Conservation (phyloP, 2,888 invertebrate genomes). For the Plutella xylostella region DNA sequence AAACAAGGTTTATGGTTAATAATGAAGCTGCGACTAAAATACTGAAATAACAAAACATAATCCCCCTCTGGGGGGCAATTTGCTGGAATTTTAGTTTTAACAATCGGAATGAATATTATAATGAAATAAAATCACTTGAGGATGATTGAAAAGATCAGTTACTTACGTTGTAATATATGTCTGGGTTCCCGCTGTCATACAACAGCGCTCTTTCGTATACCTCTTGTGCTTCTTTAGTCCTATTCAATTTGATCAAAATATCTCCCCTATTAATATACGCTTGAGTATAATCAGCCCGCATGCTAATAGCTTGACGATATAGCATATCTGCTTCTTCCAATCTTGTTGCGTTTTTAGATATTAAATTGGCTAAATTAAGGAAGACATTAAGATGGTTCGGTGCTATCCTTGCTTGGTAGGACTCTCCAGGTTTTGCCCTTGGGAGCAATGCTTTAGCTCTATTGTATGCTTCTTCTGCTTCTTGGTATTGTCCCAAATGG, state of each 20-base stretch:
- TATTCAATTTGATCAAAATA: constrained; percentile 93
- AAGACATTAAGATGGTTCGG: constrained; percentile 97
- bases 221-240: constrained; percentile 93
- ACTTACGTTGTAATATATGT: constrained; percentile 94
- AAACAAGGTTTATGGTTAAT: too few species aligned
- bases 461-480: constrained; percentile 94
- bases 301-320: constrained; percentile 95
- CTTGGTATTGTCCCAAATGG: constrained; percentile 78
- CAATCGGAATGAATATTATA: too few species aligned
- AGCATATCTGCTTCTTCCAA: constrained; percentile 94
- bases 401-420: constrained; percentile 95
- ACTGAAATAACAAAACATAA: too few species aligned
- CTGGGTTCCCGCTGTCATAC: constrained; percentile 94
- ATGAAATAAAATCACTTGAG: neutral
- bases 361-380: constrained; percentile 93
- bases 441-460: constrained; percentile 90
- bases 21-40: too few species aligned
- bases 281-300: constrained; percentile 95
- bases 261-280: constrained; percentile 98
- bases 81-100: too few species aligned
- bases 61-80: too few species aligned
- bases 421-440: constrained; percentile 92
- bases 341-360: constrained; percentile 91
- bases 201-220: constrained; percentile 93
- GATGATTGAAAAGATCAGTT: neutral